phyloP scores from a whole-genome alignment of 2,113 vertebrate species.

The Peromyscus polionotus region DNA sequence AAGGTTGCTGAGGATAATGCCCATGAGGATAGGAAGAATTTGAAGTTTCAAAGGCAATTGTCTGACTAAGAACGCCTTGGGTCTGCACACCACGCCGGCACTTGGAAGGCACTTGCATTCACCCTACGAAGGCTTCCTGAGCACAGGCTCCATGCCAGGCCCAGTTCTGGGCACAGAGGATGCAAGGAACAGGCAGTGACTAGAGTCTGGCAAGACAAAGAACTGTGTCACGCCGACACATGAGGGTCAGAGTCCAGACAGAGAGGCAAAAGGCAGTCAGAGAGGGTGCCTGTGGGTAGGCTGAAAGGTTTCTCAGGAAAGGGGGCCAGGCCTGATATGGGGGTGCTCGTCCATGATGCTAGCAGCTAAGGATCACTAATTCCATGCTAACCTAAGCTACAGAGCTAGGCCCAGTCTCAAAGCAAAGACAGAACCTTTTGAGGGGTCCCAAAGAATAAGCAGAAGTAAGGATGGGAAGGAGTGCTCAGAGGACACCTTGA shows the following conservation, averaged over 20 bases:
- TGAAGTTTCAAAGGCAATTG: conserved; percentile 30
- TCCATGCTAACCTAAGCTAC: background rate
- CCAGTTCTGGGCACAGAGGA: background rate
- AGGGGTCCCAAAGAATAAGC: background rate
- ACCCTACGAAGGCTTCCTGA: conserved; percentile 53
- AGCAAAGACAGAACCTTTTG: background rate
- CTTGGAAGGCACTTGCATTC: conserved; percentile 61
- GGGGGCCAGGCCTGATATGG: background rate
- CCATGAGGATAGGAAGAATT: background rate
- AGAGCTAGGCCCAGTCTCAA: background rate
- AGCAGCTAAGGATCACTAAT: background rate
- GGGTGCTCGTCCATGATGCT: background rate
- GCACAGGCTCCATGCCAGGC: background rate
- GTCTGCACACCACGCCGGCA: background rate
- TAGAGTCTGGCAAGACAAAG: background rate
- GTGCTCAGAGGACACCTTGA: background rate
- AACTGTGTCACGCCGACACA: background rate
- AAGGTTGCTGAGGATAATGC: background rate
- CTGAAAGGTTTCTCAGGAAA: background rate
- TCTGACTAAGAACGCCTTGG: background rate
- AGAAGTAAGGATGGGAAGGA: background rate
- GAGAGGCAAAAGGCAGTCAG: background rate
- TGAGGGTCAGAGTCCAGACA: background rate
- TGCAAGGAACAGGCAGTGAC: background rate
- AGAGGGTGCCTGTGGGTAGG: background rate